These are phyloP conservation scores for Drosophila orena DNA, from an alignment of 1,140 invertebrate genomes.

Conservation along the genomic window DNA sequence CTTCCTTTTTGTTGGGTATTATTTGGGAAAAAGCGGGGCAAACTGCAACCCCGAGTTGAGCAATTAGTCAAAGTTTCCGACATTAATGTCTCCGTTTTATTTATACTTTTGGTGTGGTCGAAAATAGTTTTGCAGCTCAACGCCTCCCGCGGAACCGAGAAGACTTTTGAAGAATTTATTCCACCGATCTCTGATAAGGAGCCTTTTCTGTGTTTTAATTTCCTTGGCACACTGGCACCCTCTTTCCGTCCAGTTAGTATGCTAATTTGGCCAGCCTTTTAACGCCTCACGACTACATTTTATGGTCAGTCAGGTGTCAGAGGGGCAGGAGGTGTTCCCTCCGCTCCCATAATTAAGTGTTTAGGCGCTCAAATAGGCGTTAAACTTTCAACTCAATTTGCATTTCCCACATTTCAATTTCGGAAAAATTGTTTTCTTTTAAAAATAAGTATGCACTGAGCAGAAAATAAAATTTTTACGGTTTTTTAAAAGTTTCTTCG, in stretches of 20 bases:
- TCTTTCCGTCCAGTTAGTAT: slow-evolving; percentile 67
- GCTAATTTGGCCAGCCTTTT: slow-evolving; percentile 68
- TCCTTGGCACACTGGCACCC: slow-evolving; percentile 39
- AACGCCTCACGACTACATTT: slow-evolving; percentile 48
- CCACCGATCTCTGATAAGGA: slow-evolving; percentile 69
- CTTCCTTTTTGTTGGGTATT: slow-evolving; percentile 46
- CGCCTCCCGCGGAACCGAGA: slow-evolving; percentile 41
- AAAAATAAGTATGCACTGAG: slow-evolving; percentile 19
- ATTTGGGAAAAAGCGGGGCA: neutral
- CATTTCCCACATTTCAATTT: slow-evolving; percentile 70
- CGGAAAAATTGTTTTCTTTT: slow-evolving; percentile 8
- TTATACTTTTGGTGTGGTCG: slow-evolving; percentile 46
- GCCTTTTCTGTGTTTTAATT: slow-evolving; percentile 60
- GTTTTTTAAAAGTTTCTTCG: slow-evolving; percentile 66
- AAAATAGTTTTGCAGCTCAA: slow-evolving; percentile 74
- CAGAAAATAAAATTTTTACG: slow-evolving; percentile 59
- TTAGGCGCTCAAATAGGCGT: slow-evolving; percentile 74
- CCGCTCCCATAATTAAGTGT: slow-evolving; percentile 68
- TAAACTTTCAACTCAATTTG: slow-evolving; percentile 76
- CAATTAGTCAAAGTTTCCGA: slow-evolving; percentile 80
- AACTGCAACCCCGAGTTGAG: slow-evolving; percentile 37
- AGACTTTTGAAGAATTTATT: slow-evolving; percentile 66
- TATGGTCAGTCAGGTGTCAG: slow-evolving; percentile 66
- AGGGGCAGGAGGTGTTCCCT: slow-evolving; percentile 2
- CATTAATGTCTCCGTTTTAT: slow-evolving; percentile 79